A percentile compares a stretch with the other conserved stretches of the same genome.
Evolutionary conservation across 2,888 invertebrate genomes (phyloP).

Genomic region (Hirudinaria manillensis): DNA sequence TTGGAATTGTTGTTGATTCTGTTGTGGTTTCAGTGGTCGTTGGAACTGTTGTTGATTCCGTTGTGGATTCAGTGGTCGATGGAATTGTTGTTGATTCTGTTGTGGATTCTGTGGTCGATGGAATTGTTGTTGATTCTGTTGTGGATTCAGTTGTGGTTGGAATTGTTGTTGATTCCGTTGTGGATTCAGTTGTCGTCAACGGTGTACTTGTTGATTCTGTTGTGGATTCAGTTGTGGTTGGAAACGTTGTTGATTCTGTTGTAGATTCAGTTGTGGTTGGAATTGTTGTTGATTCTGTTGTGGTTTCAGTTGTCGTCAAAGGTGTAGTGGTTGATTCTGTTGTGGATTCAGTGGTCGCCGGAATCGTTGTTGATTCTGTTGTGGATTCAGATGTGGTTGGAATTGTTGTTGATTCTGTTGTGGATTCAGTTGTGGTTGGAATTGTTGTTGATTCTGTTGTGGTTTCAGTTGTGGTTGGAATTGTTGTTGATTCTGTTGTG

Average conservation of each 20-base stretch:
- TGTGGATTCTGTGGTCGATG: not conserved
- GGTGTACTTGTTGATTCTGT: not conserved
- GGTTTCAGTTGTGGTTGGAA: too few relatives aligned
- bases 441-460: not conserved
- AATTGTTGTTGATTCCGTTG: not conserved
- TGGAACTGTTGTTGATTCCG: not conserved
- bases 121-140: not conserved
- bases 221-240: not conserved
- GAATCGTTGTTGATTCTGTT: not conserved
- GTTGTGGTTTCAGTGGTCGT: not conserved
- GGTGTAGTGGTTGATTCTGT: not conserved
- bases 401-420: constrained; percentile 1
- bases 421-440: constrained; percentile 12
- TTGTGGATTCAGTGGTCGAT: not conserved
- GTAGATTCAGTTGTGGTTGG: not conserved
- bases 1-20: not conserved
- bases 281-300: not conserved
- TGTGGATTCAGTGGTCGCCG: constrained; percentile 11
- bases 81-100: not conserved
- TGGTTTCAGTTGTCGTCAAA: not conserved
- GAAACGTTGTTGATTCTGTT: constrained; percentile 1
- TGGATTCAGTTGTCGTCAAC: not conserved
- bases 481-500: constrained; percentile 12
- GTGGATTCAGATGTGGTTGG: not conserved
- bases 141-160: not conserved